Conservation (phyloP, 2,797 vertebrate genomes). For the Melanotaenia boesemani region DNA sequence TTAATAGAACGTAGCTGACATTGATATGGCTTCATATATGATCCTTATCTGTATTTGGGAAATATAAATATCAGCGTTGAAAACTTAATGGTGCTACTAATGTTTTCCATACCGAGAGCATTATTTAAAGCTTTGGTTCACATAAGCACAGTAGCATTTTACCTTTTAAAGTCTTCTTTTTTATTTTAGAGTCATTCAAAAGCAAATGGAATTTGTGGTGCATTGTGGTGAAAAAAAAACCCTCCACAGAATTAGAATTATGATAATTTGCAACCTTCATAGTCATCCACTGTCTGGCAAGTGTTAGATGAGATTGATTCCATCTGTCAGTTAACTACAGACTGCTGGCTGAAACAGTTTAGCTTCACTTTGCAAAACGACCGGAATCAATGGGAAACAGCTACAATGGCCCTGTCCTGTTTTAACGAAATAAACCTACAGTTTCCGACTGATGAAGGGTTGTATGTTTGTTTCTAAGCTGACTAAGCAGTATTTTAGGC, state of each 20-base stretch:
- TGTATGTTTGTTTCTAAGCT: background rate
- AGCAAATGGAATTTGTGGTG: slow-evolving; percentile 10
- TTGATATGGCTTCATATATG: slow-evolving; percentile 10
- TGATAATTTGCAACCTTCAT: background rate
- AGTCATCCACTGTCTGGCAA: slow-evolving; percentile 8
- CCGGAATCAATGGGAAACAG: slow-evolving; percentile 13
- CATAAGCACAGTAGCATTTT: background rate
- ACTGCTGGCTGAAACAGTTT: slow-evolving; percentile 7
- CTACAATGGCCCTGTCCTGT: background rate
- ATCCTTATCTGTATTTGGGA: slow-evolving; percentile 38
- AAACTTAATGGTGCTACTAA: slow-evolving; percentile 7
- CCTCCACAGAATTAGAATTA: background rate
- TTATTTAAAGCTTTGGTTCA: slow-evolving; percentile 11
- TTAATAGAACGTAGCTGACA: slow-evolving; percentile 10
- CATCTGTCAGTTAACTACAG: background rate
- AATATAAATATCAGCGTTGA: slow-evolving; percentile 27
- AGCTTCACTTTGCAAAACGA: slow-evolving; percentile 2
- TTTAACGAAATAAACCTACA: slow-evolving; percentile 3
- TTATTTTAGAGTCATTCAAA: background rate
- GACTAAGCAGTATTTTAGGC: background rate
- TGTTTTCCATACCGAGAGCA: background rate
- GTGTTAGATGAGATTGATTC: slow-evolving; percentile 13
- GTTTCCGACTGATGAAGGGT: background rate
- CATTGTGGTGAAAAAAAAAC: background rate
- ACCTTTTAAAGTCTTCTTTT: background rate